Conservation (phyloP, 2,797 vertebrate species). For the Sebastes iracundus region DNA sequence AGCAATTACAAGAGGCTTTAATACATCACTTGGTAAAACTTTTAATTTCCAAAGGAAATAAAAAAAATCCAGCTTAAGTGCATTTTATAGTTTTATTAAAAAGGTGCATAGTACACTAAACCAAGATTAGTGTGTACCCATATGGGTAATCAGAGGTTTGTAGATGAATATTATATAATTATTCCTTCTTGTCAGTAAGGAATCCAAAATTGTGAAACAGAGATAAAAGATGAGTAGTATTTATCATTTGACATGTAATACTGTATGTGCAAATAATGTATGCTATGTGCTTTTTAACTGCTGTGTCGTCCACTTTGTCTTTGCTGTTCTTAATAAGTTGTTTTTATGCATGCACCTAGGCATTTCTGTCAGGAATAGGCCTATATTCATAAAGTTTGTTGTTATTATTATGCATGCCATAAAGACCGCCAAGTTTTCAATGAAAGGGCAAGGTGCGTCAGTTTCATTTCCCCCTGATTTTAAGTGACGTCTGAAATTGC, state of each 20-base stretch:
- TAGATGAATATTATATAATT: neutral
- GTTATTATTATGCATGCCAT: neutral
- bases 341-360: neutral
- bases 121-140: neutral
- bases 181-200: neutral
- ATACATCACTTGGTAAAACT: neutral
- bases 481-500: slow-evolving; percentile 7
- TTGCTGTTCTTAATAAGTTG: neutral
- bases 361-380: neutral
- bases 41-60: neutral
- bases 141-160: neutral
- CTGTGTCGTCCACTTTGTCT: neutral
- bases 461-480: slow-evolving; percentile 6
- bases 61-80: neutral
- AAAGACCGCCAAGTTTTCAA: neutral
- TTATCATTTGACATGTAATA: neutral
- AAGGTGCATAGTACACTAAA: neutral
- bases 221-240: neutral
- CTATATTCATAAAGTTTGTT: neutral
- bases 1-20: neutral
- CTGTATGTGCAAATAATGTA: neutral
- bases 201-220: neutral
- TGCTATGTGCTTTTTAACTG: neutral
- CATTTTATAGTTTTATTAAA: neutral
- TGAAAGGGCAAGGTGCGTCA: neutral